phyloP scores from a whole-genome alignment of 2,888 invertebrate genomes.

The Caenorhabditis parvicauda region DNA sequence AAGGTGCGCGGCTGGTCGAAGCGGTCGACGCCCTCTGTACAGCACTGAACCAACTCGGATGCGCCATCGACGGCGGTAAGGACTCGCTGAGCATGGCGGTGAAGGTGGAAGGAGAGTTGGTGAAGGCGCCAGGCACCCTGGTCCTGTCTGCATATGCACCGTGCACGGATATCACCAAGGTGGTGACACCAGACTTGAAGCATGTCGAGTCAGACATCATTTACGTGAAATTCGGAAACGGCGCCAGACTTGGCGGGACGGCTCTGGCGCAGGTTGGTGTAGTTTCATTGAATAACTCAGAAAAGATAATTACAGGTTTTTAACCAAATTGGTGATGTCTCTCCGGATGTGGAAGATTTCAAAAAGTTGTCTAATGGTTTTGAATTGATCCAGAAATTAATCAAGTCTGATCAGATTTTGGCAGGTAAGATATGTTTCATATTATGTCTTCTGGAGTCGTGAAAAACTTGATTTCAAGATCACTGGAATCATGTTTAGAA shows the following conservation, averaged over 20 bases:
- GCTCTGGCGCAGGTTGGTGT: constrained; percentile 81
- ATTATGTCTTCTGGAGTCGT: too few species aligned
- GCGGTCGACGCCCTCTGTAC: constrained; percentile 85
- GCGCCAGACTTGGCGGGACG: constrained; percentile 79
- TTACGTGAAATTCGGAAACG: constrained; percentile 13
- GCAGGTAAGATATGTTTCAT: constrained; percentile 21
- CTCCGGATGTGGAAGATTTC: constrained; percentile 79
- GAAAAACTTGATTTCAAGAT: too few species aligned
- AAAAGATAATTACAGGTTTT: not conserved
- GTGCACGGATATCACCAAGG: constrained; percentile 81
- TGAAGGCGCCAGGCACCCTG: constrained; percentile 75
- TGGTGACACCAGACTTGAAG: constrained; percentile 87
- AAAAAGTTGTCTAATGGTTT: constrained; percentile 76
- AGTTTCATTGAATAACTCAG: not conserved
- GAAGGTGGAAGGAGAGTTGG: constrained; percentile 69
- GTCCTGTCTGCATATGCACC: constrained; percentile 95
- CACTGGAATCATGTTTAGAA: too few species aligned
- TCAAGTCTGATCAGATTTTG: constrained; percentile 29
- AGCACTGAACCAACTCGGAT: constrained; percentile 78
- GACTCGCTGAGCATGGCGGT: constrained; percentile 97
- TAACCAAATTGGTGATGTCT: constrained; percentile 72
- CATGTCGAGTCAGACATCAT: not conserved
- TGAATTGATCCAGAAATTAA: constrained; percentile 78
- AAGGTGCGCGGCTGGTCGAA: constrained; percentile 82
- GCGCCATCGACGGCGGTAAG: constrained; percentile 93